A percentile compares a stretch with the other conserved stretches of the same genome.
phyloP scores from a whole-genome alignment of 2,113 vertebrate species.

The Dipodomys stephensi region DNA sequence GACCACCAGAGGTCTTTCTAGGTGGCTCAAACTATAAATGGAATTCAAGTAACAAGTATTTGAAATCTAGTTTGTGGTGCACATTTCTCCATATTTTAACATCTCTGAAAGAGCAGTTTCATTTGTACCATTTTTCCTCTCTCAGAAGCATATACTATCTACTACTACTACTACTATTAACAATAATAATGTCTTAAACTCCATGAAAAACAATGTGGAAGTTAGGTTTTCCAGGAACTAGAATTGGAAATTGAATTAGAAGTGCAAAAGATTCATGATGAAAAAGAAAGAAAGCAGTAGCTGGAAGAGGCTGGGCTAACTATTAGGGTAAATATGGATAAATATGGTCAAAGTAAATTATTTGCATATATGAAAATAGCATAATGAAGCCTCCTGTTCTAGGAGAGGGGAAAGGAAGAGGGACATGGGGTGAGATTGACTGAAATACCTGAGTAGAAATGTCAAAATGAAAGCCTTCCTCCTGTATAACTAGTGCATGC shows the following conservation, averaged over 20 bases:
- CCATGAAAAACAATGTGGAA: not conserved
- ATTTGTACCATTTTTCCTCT: not conserved
- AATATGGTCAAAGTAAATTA: too few relatives aligned
- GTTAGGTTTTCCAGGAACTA: constrained; percentile 5
- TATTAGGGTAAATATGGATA: too few relatives aligned
- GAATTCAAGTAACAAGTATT: not conserved
- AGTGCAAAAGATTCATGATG: not conserved
- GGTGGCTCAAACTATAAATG: constrained; percentile 24
- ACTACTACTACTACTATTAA: too few relatives aligned
- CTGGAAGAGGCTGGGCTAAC: too few relatives aligned
- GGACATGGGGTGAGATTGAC: too few relatives aligned
- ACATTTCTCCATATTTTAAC: not conserved
- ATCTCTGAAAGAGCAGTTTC: constrained; percentile 23
- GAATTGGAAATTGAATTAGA: constrained; percentile 5
- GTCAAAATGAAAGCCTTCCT: too few relatives aligned
- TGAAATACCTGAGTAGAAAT: too few relatives aligned
- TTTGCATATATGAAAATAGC: too few relatives aligned
- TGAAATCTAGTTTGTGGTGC: not conserved
- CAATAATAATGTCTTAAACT: not conserved
- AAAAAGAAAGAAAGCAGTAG: constrained; percentile 15
- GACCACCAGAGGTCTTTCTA: constrained; percentile 15
- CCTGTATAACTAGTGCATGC: too few relatives aligned
- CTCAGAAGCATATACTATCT: not conserved
- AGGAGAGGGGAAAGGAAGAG: too few relatives aligned
- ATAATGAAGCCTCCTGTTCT: too few relatives aligned